Percentiles rank a stretch among this genome's conserved stretches.
phyloP scores from a whole-genome alignment of 1,140 invertebrate species.

The Platyura marginata region DNA sequence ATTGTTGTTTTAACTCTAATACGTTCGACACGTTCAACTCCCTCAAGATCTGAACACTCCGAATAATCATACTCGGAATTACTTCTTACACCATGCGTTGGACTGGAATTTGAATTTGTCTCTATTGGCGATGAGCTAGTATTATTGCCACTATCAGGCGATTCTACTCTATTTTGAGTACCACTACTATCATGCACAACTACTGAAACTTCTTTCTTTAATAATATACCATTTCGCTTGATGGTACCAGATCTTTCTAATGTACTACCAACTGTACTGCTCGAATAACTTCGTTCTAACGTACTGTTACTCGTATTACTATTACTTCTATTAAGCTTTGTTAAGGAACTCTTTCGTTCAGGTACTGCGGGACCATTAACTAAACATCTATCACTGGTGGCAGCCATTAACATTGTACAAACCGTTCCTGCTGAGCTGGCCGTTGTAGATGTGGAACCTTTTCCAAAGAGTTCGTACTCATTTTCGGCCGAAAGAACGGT shows the following conservation, averaged over 20 bases:
- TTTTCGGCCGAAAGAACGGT: conserved; percentile 50
- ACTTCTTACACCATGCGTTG: conserved; percentile 39
- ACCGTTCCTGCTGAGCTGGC: conserved; percentile 79
- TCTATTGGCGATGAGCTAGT: conserved; percentile 64
- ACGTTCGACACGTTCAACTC: conserved; percentile 63
- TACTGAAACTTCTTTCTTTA: conserved; percentile 22
- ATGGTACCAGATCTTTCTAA: conserved; percentile 32
- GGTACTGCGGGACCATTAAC: conserved; percentile 48
- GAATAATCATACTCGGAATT: conserved; percentile 56
- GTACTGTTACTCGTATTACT: conserved; percentile 30
- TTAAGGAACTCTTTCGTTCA: conserved; percentile 51
- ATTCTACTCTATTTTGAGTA: conserved; percentile 34
- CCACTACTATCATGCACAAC: conserved; percentile 40
- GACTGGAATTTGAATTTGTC: conserved; percentile 41
- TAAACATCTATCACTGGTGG: conserved; percentile 33
- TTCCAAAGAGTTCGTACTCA: conserved; percentile 76
- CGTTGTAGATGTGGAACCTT: conserved; percentile 73
- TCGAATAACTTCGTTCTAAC: conserved; percentile 34
- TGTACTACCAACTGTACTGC: conserved; percentile 31
- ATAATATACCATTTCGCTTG: conserved; percentile 26
- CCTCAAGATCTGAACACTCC: conserved; percentile 69
- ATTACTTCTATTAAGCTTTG: conserved; percentile 27
- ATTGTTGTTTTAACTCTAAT: conserved; percentile 73
- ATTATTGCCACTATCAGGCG: conserved; percentile 61
- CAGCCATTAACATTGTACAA: conserved; percentile 54